Conservation (phyloP, 53 echinoderm and acorn worm genomes). For the Stichopus horrens region DNA sequence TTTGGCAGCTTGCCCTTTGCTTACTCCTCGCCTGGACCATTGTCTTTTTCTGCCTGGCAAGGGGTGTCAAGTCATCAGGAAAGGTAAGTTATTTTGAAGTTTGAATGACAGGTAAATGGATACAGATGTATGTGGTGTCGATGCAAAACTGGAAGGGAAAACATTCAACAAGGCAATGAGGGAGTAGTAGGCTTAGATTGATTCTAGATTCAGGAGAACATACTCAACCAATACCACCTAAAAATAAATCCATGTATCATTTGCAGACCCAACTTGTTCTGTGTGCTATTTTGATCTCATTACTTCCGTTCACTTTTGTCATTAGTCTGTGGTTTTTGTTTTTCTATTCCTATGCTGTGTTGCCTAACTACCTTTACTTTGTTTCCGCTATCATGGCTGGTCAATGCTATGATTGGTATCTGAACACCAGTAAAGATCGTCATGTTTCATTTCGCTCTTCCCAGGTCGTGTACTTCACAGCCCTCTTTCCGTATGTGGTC, state of each 20-base stretch:
- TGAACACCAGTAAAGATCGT: background rate
- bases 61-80: slow-evolving; percentile 98
- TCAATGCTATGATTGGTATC: no score
- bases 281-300: no score
- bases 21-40: slow-evolving; percentile 86
- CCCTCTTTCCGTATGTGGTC: slow-evolving; percentile 87
- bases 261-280: no score
- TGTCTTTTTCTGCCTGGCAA: slow-evolving; percentile 84
- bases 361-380: background rate
- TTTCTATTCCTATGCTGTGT: background rate
- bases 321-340: background rate
- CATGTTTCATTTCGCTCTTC: background rate
- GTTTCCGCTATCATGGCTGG: background rate
- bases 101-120: no score
- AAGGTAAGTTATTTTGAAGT: slow-evolving; percentile 59
- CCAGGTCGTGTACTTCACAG: slow-evolving; percentile 95
- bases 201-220: no score
- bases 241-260: no score
- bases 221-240: no score
- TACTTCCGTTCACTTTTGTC: no score
- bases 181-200: no score
- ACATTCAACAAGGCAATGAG: no score
- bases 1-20: slow-evolving; percentile 91
- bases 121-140: no score
- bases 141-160: no score